Percentiles rank a stretch among this genome's conserved stretches.
These are phyloP conservation scores for Plebejus anna DNA, from an alignment of 2,888 invertebrate species.

Conservation along the genomic window DNA sequence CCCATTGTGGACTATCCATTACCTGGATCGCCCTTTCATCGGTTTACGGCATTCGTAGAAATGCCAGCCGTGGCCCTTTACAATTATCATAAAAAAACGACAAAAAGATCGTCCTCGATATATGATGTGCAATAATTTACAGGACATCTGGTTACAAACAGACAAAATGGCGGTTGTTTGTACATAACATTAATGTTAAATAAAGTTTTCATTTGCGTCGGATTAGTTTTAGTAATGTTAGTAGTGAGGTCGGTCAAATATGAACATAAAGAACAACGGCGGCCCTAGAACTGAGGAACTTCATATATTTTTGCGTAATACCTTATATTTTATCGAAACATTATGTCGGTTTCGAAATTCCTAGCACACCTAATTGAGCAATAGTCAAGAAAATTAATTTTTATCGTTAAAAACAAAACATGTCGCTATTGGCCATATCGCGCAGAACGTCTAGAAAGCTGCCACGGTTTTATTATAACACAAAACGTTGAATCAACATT, in stretches of 20 bases:
- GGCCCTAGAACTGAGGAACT: neutral
- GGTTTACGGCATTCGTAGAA: conserved; percentile 25
- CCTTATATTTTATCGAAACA: neutral
- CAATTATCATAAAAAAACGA: conserved; percentile 21
- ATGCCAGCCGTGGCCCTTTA: conserved; percentile 24
- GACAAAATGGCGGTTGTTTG: conserved; percentile 18
- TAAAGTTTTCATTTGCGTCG: neutral
- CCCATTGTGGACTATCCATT: conserved; percentile 26
- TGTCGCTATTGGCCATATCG: neutral
- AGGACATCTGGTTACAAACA: conserved; percentile 17
- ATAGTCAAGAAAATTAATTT: neutral
- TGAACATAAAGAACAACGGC: neutral
- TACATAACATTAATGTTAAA: neutral
- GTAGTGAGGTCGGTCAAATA: neutral
- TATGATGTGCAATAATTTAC: neutral
- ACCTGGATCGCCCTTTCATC: conserved; percentile 26
- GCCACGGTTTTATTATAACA: conserved; percentile 21
- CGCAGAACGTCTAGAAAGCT: conserved; percentile 4
- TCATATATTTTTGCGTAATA: neutral
- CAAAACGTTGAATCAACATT: neutral
- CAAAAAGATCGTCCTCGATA: conserved; percentile 19
- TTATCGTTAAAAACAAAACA: neutral
- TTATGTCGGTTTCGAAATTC: neutral
- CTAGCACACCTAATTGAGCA: neutral
- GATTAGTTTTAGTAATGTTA: neutral